phyloP scores from a whole-genome alignment of 2,888 invertebrate species.

The Hyposoter dolosus region DNA sequence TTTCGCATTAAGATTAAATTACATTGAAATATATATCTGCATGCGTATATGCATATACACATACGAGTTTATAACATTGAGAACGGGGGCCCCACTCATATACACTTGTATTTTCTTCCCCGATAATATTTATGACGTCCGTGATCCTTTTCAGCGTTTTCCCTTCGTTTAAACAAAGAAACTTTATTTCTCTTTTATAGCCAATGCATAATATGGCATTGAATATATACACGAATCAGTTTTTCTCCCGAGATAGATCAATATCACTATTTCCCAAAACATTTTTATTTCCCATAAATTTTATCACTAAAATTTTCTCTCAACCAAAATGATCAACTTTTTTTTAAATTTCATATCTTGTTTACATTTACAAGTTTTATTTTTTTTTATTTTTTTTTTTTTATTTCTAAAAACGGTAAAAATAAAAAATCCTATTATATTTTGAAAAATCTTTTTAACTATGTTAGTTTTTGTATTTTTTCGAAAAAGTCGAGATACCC shows the following conservation, averaged over 20 bases:
- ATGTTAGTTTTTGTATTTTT: no score
- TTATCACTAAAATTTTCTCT: background rate
- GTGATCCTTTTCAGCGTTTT: constrained; percentile 6
- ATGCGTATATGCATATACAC: background rate
- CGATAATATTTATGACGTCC: constrained; percentile 39
- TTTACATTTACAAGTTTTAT: no score
- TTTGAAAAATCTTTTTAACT: no score
- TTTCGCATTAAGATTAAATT: constrained; percentile 60
- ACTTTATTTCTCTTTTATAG: background rate
- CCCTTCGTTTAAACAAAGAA: background rate
- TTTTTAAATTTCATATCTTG: no score
- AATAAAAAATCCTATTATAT: no score
- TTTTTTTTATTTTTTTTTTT: no score
- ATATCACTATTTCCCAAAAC: background rate
- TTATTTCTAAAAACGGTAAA: no score
- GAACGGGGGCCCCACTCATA: constrained; percentile 52
- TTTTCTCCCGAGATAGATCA: background rate
- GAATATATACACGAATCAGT: no score
- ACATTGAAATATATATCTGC: constrained; percentile 4
- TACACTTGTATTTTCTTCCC: constrained; percentile 27
- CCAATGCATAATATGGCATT: background rate
- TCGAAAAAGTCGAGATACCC: background rate
- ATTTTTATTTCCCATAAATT: background rate
- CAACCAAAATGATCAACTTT: background rate
- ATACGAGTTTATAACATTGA: constrained; percentile 28